Conservation (phyloP, 1,140 invertebrate genomes). For the Triops longicaudatus region DNA sequence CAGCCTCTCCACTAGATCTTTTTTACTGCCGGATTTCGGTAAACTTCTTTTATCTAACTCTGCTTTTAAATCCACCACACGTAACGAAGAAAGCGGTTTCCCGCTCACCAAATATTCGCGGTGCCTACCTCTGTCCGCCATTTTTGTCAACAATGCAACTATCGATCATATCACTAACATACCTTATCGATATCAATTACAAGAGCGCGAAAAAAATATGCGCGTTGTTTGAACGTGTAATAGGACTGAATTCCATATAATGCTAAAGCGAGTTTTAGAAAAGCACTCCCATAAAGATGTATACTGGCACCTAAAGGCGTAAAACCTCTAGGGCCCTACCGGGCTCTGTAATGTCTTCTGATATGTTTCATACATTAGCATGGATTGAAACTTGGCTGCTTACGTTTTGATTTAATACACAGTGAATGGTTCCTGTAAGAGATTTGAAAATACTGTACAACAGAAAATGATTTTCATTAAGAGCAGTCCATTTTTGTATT, state of each 20-base stretch:
- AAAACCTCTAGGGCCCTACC: too few species aligned
- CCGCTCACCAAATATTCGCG: constrained; percentile 32
- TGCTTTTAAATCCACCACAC: constrained; percentile 45
- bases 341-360: too few species aligned
- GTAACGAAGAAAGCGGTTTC: constrained; percentile 39
- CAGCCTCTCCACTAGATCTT: constrained; percentile 44
- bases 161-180: not conserved
- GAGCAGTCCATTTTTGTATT: too few species aligned
- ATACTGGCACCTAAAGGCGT: too few species aligned
- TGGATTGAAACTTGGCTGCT: too few species aligned
- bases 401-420: too few species aligned
- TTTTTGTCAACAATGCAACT: constrained; percentile 26
- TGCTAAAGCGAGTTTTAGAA: not conserved
- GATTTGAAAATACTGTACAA: too few species aligned
- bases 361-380: too few species aligned
- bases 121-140: constrained; percentile 29
- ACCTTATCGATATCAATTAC: not conserved
- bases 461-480: too few species aligned
- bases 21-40: constrained; percentile 46
- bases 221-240: not conserved
- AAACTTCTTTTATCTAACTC: constrained; percentile 46
- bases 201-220: not conserved
- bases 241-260: too few species aligned
- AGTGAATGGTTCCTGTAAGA: too few species aligned
- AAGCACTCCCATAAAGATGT: too few species aligned